Base-by-base conservation (phyloP, 2,113 vertebrate species). In the Rhinoderma darwinii region DNA sequence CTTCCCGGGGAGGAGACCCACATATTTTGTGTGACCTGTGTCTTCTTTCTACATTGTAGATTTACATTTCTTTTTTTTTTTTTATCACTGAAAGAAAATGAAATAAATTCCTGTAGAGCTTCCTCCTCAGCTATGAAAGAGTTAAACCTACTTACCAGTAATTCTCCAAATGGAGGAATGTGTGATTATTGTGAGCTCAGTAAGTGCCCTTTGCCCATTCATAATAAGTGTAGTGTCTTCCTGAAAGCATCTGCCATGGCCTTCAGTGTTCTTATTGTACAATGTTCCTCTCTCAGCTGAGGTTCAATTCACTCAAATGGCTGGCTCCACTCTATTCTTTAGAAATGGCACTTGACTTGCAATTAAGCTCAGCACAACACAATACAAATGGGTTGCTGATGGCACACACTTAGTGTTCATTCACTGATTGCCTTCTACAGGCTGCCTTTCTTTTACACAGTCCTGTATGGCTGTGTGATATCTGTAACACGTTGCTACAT, bases 231-330 rank as follows among this genome's bases (percentile, higher is more conserved):
- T 86, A 86, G 85, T 87, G 78, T 87, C 68, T 87, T 87, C 63
- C 86, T 82, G 70, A 87, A 87, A 87, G 86, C 79, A 87, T 87
- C 68, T 87, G 68, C 79, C 86, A 87, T 87, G 86, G 86, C 86
- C 86, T 82, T 87, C 86, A 87, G 79, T 75, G 70, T 82, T 56
- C 79, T 51, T 75, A 87, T 87, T 87, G 86, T 87, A 75, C 72
- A 66, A 87, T 87, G 78, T 82, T 87, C 86, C 70, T 82, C 86
- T 87, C 78, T 87, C 54, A 74, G 86, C 86, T 82, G 68, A 87
- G 86, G 78, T 87, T 87, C 86, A 87, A 87, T 87, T 87, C 86
- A 87, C 86, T 87, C 86, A 87, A 82, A 87, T 87, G 79, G 86
- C 66, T 87, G 66, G 79, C 78, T 87, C 79, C 79, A 87, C 79